phyloP scores from a whole-genome alignment of 2,113 vertebrate species.

The Laticauda laticaudata region DNA sequence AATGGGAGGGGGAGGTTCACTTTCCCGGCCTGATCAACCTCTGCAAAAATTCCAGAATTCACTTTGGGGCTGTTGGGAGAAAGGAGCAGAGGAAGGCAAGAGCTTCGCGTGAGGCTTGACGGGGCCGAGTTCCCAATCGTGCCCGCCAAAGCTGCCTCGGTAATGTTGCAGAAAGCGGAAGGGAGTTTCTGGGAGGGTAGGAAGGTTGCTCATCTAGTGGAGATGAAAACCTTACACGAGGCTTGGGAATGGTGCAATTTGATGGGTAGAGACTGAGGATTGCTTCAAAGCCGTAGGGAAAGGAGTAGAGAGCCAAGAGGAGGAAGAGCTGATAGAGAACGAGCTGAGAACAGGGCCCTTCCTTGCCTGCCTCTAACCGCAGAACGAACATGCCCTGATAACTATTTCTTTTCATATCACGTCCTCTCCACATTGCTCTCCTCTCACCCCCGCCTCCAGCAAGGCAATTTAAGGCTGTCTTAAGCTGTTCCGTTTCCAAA shows the following conservation, averaged over 20 bases:
- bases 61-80: not conserved
- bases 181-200: not conserved
- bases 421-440: not conserved
- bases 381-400: not conserved
- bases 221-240: not conserved
- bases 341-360: not conserved
- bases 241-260: not conserved
- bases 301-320: not conserved
- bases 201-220: not conserved
- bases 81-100: not conserved
- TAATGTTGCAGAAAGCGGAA: not conserved
- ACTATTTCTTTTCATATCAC: not conserved
- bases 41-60: not conserved
- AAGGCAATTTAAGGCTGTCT: not conserved
- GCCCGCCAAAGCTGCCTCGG: not conserved
- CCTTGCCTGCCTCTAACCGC: not conserved
- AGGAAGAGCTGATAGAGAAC: not conserved
- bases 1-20: accelerated
- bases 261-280: not conserved
- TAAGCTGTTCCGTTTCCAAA: not conserved
- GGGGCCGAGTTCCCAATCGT: not conserved
- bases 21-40: not conserved
- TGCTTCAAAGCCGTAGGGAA: not conserved
- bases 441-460: not conserved
- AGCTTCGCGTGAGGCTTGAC: not conserved